Base-by-base conservation (phyloP, 1,140 invertebrate genomes). In the Globodera ellingtonae region DNA sequence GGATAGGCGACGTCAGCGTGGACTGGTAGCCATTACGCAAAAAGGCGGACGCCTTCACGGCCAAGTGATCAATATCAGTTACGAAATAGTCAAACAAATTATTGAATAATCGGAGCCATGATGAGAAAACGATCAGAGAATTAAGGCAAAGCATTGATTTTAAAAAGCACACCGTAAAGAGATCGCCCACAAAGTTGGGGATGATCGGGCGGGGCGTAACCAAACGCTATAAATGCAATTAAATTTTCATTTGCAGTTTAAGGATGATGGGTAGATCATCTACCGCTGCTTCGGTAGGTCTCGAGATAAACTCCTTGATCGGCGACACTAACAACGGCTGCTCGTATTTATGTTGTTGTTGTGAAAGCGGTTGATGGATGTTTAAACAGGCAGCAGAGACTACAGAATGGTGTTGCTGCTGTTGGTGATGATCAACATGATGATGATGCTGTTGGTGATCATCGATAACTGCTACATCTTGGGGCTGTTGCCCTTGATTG, bases 1-100 rank as follows among this genome's bases (percentile, higher is more conserved):
- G 82, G 10, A 83, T 82, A 24, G 82, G 82, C 24, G 82, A 83
- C n/a, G 81, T 75, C 62, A 83, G 44, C 21, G 83, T 77, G 50
- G 83, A 76, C 13, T 72, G 74, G 70, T 81, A 83, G 46, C 70
- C 78, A 52, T 82, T 82, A 21, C 81, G 59, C 5, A 82, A 15
- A 21, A 82, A 78, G 35, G 69, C 24, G 24, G 77, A 67, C 18
- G 50, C 78, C 69, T 24, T 24, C 18, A 72, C 13, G 47, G 13
- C 1, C 35, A 35, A 35, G 35, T 35, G 35, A 35, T 35, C 35
- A 35, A 35, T 35, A 35, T 35, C 3, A 35, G 35, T 35, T 35
- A 35, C 35, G 35, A 0, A 24, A 81, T 79, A n/a, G 56, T 21
- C 5, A 18, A 78, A n/a, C 4, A 77, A 79, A 70, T 80, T 73